Base-by-base conservation (phyloP, 1,140 invertebrate species). In the Drosophila ananassae region DNA sequence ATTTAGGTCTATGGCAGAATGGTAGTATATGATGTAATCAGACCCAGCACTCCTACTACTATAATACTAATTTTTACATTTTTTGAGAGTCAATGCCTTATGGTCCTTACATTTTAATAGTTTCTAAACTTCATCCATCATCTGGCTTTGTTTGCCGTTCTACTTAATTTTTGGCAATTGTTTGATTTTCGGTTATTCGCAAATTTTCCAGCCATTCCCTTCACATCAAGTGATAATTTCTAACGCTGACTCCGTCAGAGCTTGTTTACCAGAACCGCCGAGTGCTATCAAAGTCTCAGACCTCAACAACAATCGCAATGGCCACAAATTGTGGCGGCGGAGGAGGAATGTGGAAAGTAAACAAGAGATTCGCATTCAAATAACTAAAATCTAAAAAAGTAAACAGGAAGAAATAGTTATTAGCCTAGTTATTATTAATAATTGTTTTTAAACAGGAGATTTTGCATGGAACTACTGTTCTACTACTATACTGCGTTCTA, bases 291-390 rank as follows among this genome's bases (percentile, higher is more conserved):
- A 73, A 69, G 73, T 66, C 64, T 66, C 64, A 68, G 74, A 63
- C 53, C 60, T 59, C 67, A 61, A 71, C 57, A 73, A 54, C 72
- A 73, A 69, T 58, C 48, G 56, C 63, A 77, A 24, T 44, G 7
- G 41, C 41, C 41, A 56, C 73, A 82, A 64, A 76, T 87, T 73
- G 53, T 74, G 72, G 59, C 59, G 72, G 53, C 59, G 72, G 53
- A 63, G 52, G 68, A 87, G 84, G 81, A 67, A 85, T 85, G 66
- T 74, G 75, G 59, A 76, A 82, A 77, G 79, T 89, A 87, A 89
- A 87, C 83, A 87, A 79, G 67, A 84, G 62, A 44, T 63, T 75
- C 56, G 66, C 59, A 74, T 56, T 74, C 48, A 74, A 39, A 48
- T 17, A 44, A 30, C 66, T 48, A 37, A 37, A 37, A 69, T 69